These are phyloP conservation scores for Pseudococcus jackbeardsleyi DNA, from an alignment of 2,888 invertebrate species.

Conservation along the genomic window DNA sequence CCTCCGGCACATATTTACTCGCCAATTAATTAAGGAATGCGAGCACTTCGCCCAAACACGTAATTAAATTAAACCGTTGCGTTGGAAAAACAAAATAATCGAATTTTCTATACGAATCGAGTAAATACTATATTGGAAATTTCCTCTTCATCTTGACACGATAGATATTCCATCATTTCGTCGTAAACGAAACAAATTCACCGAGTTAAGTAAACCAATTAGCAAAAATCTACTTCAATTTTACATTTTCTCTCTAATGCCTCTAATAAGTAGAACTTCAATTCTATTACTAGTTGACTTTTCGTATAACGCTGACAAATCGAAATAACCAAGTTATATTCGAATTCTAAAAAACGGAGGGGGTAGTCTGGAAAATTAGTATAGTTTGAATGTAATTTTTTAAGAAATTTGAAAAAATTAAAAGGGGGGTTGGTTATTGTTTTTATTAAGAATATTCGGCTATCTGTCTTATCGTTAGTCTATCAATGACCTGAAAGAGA, in stretches of 20 bases:
- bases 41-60: neutral
- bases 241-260: neutral
- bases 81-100: neutral
- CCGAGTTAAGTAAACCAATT: neutral
- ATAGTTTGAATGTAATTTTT: no score
- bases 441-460: no score
- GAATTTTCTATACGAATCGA: neutral
- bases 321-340: no score
- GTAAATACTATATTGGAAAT: neutral
- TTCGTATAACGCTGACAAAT: neutral
- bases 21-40: neutral
- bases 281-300: neutral
- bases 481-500: no score
- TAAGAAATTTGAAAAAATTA: no score
- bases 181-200: neutral
- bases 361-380: no score
- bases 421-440: no score
- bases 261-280: neutral
- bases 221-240: neutral
- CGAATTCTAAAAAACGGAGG: no score
- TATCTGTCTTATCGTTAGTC: no score
- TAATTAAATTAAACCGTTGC: neutral
- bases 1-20: neutral
- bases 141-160: neutral
- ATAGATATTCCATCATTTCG: neutral